Percentiles rank a stretch among this genome's conserved stretches.
phyloP scores from a whole-genome alignment of 2,113 vertebrate genomes.

The Columbina picui region DNA sequence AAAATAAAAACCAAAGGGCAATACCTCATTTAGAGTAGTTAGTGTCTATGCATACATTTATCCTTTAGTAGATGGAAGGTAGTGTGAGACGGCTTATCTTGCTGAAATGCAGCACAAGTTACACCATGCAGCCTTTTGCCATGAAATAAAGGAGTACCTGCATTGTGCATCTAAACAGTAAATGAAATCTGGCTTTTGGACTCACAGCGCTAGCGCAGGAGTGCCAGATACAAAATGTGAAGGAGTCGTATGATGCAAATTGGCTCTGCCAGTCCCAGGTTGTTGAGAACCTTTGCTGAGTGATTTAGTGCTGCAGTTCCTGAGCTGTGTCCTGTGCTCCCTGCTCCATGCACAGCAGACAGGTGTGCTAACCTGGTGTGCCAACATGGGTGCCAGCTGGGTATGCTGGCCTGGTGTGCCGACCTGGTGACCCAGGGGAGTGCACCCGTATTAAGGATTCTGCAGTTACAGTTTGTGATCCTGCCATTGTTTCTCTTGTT shows the following conservation, averaged over 20 bases:
- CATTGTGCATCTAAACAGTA: not conserved
- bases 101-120: not conserved
- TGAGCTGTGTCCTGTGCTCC: not conserved
- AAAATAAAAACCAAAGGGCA: not conserved
- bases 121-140: not conserved
- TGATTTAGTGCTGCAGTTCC: too few species aligned
- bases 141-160: not conserved
- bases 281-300: not conserved
- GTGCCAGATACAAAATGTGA: not conserved
- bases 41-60: not conserved
- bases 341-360: too few species aligned
- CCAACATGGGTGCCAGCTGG: too few species aligned
- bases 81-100: not conserved
- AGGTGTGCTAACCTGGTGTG: too few species aligned
- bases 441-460: rapidly evolving
- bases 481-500: not conserved
- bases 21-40: not conserved
- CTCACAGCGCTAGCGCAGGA: not conserved
- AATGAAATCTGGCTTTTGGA: not conserved
- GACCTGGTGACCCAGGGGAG: not conserved
- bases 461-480: not conserved
- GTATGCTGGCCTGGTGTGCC: not conserved
- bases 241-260: not conserved
- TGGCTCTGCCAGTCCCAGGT: not conserved
- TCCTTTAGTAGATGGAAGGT: not conserved